Evolutionary conservation across 2,888 invertebrate genomes (phyloP).

Genomic region (Drosophila stalkeri): DNA sequence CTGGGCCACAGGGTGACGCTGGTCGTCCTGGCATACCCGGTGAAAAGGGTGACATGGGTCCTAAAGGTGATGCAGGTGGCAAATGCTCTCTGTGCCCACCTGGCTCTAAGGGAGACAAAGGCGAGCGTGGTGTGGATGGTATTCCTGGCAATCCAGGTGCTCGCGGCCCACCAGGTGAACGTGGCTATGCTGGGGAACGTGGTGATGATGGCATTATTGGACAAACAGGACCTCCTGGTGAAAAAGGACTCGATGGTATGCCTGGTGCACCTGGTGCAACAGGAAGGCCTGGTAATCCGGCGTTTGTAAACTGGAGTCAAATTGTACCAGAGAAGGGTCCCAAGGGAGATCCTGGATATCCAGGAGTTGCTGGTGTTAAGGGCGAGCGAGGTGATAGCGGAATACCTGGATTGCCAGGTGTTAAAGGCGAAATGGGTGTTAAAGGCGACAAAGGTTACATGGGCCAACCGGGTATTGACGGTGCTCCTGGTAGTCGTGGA

Average conservation of each 20-base stretch:
- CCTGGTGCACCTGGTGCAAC: conserved; percentile 87
- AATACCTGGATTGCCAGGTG: conserved; percentile 89
- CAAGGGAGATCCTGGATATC: conserved; percentile 89
- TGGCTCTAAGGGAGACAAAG: conserved; percentile 91
- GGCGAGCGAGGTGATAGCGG: conserved; percentile 91
- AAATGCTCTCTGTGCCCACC: conserved; percentile 91
- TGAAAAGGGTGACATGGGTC: conserved; percentile 87
- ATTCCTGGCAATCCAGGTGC: conserved; percentile 89
- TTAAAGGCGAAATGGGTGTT: conserved; percentile 89
- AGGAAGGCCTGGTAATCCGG: conserved; percentile 89
- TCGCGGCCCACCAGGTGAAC: conserved; percentile 90
- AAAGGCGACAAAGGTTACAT: conserved; percentile 89
- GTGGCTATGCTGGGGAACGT: conserved; percentile 89
- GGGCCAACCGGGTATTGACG: conserved; percentile 91
- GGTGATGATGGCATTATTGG: conserved; percentile 91
- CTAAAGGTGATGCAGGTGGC: conserved; percentile 93
- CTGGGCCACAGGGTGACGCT: conserved; percentile 89
- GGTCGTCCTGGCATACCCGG: conserved; percentile 90
- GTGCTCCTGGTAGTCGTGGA: conserved; percentile 89
- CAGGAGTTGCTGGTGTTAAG: conserved; percentile 88
- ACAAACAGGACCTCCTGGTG: conserved; percentile 80
- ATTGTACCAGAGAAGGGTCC: conserved; percentile 87
- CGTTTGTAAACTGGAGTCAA: conserved; percentile 86
- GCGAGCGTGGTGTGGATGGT: conserved; percentile 91
- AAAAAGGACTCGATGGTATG: conserved; percentile 85